phyloP scores from a whole-genome alignment of 2,113 vertebrate species.

The Saimiri boliviensis region DNA sequence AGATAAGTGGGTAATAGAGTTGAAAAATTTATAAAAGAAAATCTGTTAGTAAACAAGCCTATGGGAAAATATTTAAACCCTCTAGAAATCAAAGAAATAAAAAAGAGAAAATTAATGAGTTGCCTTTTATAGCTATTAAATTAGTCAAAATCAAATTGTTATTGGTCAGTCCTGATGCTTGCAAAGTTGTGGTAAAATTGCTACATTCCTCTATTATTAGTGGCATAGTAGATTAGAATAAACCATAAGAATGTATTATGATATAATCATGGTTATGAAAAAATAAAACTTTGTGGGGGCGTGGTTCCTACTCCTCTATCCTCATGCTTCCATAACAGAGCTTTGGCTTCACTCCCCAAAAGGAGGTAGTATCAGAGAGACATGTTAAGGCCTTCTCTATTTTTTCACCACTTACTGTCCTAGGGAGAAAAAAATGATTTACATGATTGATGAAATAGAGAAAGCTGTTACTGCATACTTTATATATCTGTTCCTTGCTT shows the following conservation, averaged over 20 bases:
- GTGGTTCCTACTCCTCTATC: not conserved
- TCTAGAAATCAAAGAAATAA: constrained; percentile 43
- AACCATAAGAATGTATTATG: not conserved
- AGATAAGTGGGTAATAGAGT: not conserved
- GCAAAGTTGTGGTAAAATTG: not conserved
- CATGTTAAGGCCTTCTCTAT: not conserved
- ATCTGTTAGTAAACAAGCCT: constrained; percentile 20
- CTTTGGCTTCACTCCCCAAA: not conserved
- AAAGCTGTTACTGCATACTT: not conserved
- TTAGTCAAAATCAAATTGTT: constrained; percentile 37
- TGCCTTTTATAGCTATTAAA: not conserved
- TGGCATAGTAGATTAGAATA: not conserved
- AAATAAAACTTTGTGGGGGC: not conserved
- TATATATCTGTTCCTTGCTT: not conserved
- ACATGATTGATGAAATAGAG: not conserved
- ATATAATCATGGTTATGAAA: not conserved
- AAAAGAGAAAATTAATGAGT: constrained; percentile 17
- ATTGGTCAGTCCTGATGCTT: not conserved
- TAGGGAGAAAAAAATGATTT: constrained; percentile 6
- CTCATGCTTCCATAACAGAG: not conserved
- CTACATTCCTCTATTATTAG: not conserved
- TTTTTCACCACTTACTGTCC: not conserved
- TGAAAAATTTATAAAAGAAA: constrained; percentile 42
- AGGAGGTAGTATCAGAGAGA: constrained; percentile 15
- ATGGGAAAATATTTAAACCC: constrained; percentile 28